Evolutionary conservation across 1,140 invertebrate species (phyloP).

Genomic region (Heliconius nattereri): DNA sequence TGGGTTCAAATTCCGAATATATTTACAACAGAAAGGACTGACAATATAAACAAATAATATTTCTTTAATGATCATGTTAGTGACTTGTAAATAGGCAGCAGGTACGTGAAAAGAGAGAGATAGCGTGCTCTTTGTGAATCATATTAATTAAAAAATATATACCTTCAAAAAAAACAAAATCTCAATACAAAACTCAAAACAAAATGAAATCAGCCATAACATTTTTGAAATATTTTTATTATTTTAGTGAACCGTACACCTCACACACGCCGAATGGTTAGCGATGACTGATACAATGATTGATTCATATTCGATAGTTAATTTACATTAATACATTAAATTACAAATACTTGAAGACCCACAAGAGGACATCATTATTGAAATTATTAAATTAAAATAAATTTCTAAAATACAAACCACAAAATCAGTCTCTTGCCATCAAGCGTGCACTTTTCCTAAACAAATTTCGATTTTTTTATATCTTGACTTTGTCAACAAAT

Average conservation of each 20-base stretch:
- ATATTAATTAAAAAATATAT: too few relatives aligned
- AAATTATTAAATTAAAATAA: conserved; percentile 70
- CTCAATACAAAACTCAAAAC: not conserved
- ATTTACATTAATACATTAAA: conserved; percentile 64
- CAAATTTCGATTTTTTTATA: conserved; percentile 21
- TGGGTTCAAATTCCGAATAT: not conserved
- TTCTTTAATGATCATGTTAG: not conserved
- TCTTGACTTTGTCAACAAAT: not conserved
- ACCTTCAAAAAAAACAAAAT: not conserved
- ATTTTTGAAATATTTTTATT: conserved; percentile 65
- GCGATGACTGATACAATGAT: conserved; percentile 72
- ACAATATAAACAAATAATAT: too few relatives aligned
- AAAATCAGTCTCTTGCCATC: conserved; percentile 36
- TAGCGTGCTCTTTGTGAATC: too few relatives aligned
- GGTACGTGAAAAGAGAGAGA: too few relatives aligned
- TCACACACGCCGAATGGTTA: conserved; percentile 73
- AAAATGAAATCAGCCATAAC: conserved; percentile 20
- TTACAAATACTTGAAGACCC: conserved; percentile 64
- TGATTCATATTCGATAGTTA: conserved; percentile 53
- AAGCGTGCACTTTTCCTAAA: conserved; percentile 30
- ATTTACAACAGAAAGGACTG: too few relatives aligned
- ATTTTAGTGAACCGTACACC: conserved; percentile 72
- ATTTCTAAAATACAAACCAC: conserved; percentile 14
- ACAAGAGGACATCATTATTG: conserved; percentile 67
- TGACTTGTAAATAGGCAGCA: not conserved